Evolutionary conservation across 2,797 vertebrate species (phyloP).

Genomic region (Botia almorhae): DNA sequence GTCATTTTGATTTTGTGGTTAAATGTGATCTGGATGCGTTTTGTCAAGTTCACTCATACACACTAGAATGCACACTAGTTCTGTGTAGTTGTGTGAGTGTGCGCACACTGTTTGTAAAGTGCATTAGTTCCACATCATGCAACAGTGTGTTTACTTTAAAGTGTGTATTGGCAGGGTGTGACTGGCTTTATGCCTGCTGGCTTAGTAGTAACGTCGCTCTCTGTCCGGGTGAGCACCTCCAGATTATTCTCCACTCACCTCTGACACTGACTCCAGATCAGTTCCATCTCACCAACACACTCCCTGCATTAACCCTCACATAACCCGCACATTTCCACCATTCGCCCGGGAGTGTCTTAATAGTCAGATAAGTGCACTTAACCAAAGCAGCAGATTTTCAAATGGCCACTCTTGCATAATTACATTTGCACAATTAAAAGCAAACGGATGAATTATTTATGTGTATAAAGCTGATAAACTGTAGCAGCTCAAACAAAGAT

Average conservation of each 20-base stretch:
- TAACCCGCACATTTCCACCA: background rate
- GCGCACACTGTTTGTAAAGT: background rate
- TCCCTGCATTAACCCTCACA: slow-evolving; percentile 19
- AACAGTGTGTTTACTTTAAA: slow-evolving; percentile 28
- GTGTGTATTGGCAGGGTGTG: slow-evolving; percentile 12
- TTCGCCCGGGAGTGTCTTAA: slow-evolving; percentile 4
- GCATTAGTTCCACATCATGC: slow-evolving; percentile 1
- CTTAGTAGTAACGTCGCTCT: background rate
- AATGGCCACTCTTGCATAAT: background rate
- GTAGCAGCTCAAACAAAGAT: background rate
- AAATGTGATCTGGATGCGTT: background rate
- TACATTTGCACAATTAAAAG: slow-evolving; percentile 8
- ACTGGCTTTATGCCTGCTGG: slow-evolving; percentile 21
- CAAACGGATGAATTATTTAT: slow-evolving; percentile 16
- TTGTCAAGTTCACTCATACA: background rate
- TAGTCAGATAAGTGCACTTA: slow-evolving; percentile 30
- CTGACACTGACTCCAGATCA: slow-evolving; percentile 1
- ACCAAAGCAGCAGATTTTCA: slow-evolving; percentile 22
- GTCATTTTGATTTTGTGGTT: background rate
- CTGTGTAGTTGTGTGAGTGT: background rate
- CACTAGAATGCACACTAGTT: background rate
- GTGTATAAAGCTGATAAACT: background rate
- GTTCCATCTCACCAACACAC: background rate
- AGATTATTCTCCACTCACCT: slow-evolving; percentile 12
- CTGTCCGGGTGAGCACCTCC: slow-evolving; percentile 22